Evolutionary conservation across 2,113 vertebrate species (phyloP).

Genomic region (Callithrix jacchus): DNA sequence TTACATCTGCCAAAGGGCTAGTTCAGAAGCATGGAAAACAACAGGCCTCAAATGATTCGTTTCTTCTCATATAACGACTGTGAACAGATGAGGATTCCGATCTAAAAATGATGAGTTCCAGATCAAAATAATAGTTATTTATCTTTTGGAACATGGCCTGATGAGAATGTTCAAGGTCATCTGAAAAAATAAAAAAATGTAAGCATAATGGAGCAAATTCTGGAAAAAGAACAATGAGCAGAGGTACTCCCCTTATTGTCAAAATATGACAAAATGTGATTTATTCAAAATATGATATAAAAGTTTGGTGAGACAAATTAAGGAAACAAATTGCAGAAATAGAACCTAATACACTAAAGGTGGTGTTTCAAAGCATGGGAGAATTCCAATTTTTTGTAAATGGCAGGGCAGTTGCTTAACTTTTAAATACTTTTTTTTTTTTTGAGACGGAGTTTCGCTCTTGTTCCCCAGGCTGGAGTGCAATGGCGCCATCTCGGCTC

Average conservation of each 20-base stretch:
- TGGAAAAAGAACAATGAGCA: neutral
- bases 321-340: neutral
- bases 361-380: neutral
- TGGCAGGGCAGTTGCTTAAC: neutral
- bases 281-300: neutral
- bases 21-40: neutral
- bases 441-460: accelerated
- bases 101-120: neutral
- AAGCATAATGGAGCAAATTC: neutral
- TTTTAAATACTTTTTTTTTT: neutral
- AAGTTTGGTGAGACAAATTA: neutral
- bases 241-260: neutral
- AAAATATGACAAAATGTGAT: neutral
- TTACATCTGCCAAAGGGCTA: neutral
- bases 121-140: conserved; percentile 29
- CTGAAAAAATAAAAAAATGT: neutral
- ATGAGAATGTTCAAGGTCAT: conserved; percentile 13
- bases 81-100: neutral
- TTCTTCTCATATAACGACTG: neutral
- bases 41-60: neutral
- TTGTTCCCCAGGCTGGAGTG: neutral
- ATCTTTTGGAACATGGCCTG: neutral
- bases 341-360: neutral
- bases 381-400: neutral
- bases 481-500: neutral